Evolutionary conservation across 2,888 invertebrate species (phyloP), one percentile per base, ranked within the genome.

Genomic region (Cyclophora albipunctata): DNA sequence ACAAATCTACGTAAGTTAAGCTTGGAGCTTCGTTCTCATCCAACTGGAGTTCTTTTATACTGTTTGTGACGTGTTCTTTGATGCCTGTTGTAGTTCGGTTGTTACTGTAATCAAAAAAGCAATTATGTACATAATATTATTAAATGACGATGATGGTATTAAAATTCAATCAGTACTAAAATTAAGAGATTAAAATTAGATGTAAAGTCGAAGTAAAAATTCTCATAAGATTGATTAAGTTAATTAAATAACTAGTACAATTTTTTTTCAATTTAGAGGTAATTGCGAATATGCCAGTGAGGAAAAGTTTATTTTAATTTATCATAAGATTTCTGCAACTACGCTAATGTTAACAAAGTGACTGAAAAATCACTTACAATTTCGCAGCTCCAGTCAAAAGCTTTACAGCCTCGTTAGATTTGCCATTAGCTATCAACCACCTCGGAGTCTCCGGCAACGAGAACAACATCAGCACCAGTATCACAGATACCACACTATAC

Each of bases 401-500:
- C 3, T 57, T 53, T 20, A 75, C 50, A 5, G 73, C 73, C 51
- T 71, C 59, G 3, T 75, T 64, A 7, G 59, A 47, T 52, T 66
- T 70, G 1, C 75, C 70, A 35, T 67, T 71, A 1, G 73, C 66
- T 35, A 81, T 62, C 52, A 81, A 62, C 82, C 82, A 83, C 52
- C 80, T 69, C 1, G 82, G 82, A 40, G 80, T 72, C 53, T 82
- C 82, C 3, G 82, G 78, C 20, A 81, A 45, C 45, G 70, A 67
- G 0, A 73, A 52, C 40, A 73, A 46, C 5, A 67, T 40, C 0
- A 67, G 2, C 5, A 75, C 49, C 35, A 80, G 63, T 0, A 71
- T 42, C 3, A 67, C 45, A 4, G 73, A 66, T 1, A 65, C 52
- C 2, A 60, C 51, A 43, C 69, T 64, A 41, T 69, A 63, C 5